phyloP scores from a whole-genome alignment of 37 sponge, comb jelly and placozoan genomes.

The Crambe crambe region DNA sequence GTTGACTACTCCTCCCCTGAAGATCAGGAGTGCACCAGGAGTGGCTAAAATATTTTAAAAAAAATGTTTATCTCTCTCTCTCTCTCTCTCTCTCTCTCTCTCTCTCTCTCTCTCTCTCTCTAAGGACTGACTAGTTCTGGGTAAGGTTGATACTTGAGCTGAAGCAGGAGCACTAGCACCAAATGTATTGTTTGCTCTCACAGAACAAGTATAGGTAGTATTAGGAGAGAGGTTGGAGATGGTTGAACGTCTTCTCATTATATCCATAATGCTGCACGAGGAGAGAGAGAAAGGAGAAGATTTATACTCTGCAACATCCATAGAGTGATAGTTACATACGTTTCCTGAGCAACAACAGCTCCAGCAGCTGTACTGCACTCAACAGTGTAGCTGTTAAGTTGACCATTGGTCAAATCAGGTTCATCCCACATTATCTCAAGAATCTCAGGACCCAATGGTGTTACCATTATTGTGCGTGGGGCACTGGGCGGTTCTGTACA shows the following conservation, averaged over 20 bases:
- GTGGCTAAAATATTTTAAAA: neutral
- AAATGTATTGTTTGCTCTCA: neutral
- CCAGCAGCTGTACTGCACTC: neutral
- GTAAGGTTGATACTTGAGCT: neutral
- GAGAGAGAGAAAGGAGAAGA: neutral
- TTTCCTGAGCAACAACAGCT: neutral
- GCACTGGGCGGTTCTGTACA: constrained; percentile 7
- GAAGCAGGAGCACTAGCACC: neutral
- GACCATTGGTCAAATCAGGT: neutral
- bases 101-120: neutral
- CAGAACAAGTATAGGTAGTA: constrained; percentile 1
- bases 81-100: constrained; percentile 2
- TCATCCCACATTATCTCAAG: neutral
- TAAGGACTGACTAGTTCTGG: constrained; percentile 3
- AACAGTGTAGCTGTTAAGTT: neutral
- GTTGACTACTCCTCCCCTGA: neutral
- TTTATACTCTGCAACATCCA: neutral
- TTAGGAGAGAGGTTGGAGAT: neutral
- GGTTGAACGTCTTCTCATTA: neutral
- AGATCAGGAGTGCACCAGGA: constrained; percentile 20
- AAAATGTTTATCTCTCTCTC: neutral
- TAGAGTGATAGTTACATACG: too few species aligned
- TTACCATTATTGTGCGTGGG: neutral
- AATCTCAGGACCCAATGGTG: neutral
- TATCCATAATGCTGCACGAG: neutral